These are phyloP conservation scores for Tenthredo notha DNA, from an alignment of 2,888 invertebrate species.

Conservation along the genomic window DNA sequence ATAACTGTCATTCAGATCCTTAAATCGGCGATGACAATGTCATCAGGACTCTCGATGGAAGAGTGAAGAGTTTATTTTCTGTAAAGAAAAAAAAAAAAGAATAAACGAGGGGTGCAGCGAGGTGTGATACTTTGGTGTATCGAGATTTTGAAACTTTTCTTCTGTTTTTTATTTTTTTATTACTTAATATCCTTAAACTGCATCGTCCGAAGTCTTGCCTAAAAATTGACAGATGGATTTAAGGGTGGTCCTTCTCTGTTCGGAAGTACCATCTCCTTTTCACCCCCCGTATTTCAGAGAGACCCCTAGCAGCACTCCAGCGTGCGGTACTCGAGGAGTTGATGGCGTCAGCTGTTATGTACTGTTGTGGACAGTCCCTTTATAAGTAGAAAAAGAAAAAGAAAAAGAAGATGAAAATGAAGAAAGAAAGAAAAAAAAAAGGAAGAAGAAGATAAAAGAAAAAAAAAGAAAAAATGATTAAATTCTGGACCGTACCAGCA, in stretches of 20 bases:
- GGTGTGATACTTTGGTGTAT: background rate
- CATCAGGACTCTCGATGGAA: no score
- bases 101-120: no score
- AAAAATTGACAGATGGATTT: slow-evolving; percentile 74
- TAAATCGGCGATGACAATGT: no score
- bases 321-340: slow-evolving; percentile 57
- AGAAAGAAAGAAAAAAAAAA: background rate
- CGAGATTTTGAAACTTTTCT: background rate
- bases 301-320: slow-evolving; percentile 18
- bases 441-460: background rate
- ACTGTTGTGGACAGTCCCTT: slow-evolving; percentile 69
- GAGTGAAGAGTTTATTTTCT: no score
- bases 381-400: background rate
- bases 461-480: background rate
- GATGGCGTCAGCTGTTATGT: slow-evolving; percentile 77
- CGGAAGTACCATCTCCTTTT: slow-evolving; percentile 66
- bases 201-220: background rate
- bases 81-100: no score
- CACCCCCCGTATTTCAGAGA: slow-evolving; percentile 56
- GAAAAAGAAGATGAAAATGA: background rate
- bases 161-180: background rate
- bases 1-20: background rate
- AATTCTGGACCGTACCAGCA: background rate
- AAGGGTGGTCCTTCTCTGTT: slow-evolving; percentile 71
- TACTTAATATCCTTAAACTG: background rate